Percentiles rank a stretch among this genome's conserved stretches.
Conservation (phyloP, 2,797 vertebrate genomes). For the Babyrousa celebensis region DNA sequence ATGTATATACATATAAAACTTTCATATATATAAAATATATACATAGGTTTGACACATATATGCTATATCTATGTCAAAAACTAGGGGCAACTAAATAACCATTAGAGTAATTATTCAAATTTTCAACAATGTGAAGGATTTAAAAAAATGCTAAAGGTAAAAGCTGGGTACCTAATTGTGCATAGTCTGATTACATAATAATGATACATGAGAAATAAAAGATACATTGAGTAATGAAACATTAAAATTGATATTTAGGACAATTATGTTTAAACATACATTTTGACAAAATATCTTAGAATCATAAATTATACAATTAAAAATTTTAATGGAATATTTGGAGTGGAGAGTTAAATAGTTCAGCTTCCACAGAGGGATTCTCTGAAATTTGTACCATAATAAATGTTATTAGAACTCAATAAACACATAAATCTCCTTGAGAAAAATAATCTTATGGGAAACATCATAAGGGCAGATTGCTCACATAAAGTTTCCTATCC, state of each 20-base stretch:
- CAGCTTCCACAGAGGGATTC: background rate
- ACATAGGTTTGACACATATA: background rate
- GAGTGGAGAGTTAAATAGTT: background rate
- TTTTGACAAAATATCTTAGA: background rate
- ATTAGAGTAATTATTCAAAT: background rate
- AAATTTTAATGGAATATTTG: slow-evolving; percentile 2
- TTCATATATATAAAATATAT: no score
- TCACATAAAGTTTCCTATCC: background rate
- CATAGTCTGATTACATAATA: background rate
- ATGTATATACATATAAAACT: background rate
- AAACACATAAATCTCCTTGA: background rate
- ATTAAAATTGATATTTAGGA: background rate
- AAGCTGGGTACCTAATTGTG: background rate
- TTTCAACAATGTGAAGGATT: background rate
- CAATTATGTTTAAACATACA: background rate
- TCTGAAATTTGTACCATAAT: background rate
- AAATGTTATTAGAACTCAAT: background rate
- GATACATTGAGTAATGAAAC: background rate
- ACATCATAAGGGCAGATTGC: background rate
- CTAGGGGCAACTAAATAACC: background rate
- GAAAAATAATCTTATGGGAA: background rate
- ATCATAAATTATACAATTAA: background rate
- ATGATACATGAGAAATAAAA: background rate
- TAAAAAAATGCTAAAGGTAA: background rate
- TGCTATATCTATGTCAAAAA: background rate